These are phyloP conservation scores for Myanophis thanlyinensis DNA, from an alignment of 2,113 vertebrate species.

Conservation along the genomic window DNA sequence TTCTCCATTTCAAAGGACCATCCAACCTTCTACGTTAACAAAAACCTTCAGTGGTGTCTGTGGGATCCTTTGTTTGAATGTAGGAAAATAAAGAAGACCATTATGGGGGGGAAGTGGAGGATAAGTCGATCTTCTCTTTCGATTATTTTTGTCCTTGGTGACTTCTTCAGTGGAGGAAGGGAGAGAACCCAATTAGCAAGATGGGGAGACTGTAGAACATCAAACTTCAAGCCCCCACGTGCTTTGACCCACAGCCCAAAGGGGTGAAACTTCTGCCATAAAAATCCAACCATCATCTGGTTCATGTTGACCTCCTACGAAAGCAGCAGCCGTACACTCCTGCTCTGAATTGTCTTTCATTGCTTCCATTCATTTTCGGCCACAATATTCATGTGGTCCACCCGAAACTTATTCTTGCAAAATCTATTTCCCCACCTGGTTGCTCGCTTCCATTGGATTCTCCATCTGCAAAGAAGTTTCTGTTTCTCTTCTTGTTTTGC, in stretches of 20 bases:
- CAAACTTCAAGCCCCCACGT: neutral
- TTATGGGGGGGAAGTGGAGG: neutral
- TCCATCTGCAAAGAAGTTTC: neutral
- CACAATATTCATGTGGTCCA: neutral
- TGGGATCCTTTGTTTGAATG: neutral
- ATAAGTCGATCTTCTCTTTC: neutral
- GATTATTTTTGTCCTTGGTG: neutral
- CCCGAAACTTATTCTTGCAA: neutral
- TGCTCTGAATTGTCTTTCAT: neutral
- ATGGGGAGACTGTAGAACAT: neutral
- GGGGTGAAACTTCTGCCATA: neutral
- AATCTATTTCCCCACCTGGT: neutral
- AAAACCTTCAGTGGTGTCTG: neutral
- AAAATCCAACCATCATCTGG: neutral
- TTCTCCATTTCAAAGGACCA: no score
- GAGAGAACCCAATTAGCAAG: neutral
- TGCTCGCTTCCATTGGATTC: neutral
- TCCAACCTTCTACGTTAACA: no score
- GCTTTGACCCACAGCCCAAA: neutral
- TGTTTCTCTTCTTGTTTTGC: neutral
- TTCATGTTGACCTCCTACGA: neutral
- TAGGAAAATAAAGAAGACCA: neutral
- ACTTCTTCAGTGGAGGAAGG: neutral
- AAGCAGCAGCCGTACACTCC: no score
- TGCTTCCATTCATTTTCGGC: neutral